Base-by-base conservation (phyloP, 2,113 vertebrate species). In the Seriola quinqueradiata region DNA sequence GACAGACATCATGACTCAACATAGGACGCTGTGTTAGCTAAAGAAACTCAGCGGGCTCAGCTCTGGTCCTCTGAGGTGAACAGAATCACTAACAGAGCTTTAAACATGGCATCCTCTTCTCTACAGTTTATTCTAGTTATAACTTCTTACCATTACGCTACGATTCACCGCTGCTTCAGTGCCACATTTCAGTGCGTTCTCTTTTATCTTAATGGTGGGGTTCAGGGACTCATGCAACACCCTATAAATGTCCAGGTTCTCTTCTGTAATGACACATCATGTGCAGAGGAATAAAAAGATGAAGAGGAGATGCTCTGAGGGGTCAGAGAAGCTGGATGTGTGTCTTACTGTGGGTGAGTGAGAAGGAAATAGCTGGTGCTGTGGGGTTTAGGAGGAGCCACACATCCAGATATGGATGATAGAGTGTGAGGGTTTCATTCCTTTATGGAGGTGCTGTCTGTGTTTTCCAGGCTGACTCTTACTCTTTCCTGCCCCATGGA, bases 401-500 rank as follows among this genome's bases (percentile, higher is more conserved):
- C 58, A 61, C 0, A 17, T 42, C 54, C 12, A 36, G 7, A 42
- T 25, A n/a, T 42, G 14, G 52, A 34, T 60, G 52, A 34, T 76
- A 42, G 28, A 63, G 63, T 46, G n/a, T 32, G 13, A 61, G 16
- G 17, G 70, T 42, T 13, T 69, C 55, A 65, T 28, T 28, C 46
- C 44, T 61, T 72, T 75, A 70, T 9, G 7, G 8, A 59, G 66
- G 76, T 38, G 36, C 32, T 46, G 50, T 90, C 75, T 72, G 57
- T 92, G 34, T 83, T 70, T 73, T 83, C 36, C 81, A 99, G 98
- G 93, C 87, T 99, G 76, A 99, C 97, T 0, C 95, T 99, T n/a
- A 96, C 96, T 80, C 95, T 99, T 13, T 99, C 97, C 78, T 99
- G 98, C 83, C 97, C 97, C 5, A 99, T 99, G 97, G 96, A 99